Base-by-base conservation (phyloP, 2,797 vertebrate species). In the Cyclopterus lumpus region DNA sequence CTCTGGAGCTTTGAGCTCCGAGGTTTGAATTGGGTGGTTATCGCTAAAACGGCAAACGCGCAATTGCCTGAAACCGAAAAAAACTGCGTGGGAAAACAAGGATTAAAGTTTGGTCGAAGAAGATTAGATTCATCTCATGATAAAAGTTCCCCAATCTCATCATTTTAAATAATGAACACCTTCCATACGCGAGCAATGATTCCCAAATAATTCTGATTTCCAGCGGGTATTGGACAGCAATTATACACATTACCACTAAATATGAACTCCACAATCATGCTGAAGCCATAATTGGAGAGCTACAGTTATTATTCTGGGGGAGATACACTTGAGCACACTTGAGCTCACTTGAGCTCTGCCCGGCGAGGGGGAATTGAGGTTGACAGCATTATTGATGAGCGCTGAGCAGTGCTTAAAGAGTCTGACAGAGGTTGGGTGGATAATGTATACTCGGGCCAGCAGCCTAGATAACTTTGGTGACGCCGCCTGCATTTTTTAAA, bases 301-400 rank as follows among this genome's bases (percentile, higher is more conserved):
- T 74, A 14, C 30, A 14, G 30, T 81, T 79, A 40, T 76, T 72
- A 59, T 71, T 79, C 59, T 14, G 18, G 53, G 63, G 59, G 70
- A 76, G 66, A 79, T 48, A 28, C 59, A 30, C 46, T 64, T 1
- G 20, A n/a, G 64, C 61, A n/a, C n/a, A n/a, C n/a, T n/a, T n/a
- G n/a, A n/a, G n/a, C n/a, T 78, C 14, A 3, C 24, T 67, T 30
- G 66, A 77, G 74, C 62, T 69, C 22, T 34, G 70, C 44, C 78
- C 42, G 22, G 3, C 11, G 22, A 73, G 69, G 73, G 69, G 67
- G 75, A 79, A 73, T 36, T 66, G 67, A 67, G 71, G 73, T 44
- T 64, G 82, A 83, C 78, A 75, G 71, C 10, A 53, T 80, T 83
- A 76, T 78, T 83, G 81, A 87, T 83, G 71, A 80, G 73, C 4